These are phyloP conservation scores for Mustelus asterias DNA, from an alignment of 2,113 vertebrate genomes.

Conservation along the genomic window DNA sequence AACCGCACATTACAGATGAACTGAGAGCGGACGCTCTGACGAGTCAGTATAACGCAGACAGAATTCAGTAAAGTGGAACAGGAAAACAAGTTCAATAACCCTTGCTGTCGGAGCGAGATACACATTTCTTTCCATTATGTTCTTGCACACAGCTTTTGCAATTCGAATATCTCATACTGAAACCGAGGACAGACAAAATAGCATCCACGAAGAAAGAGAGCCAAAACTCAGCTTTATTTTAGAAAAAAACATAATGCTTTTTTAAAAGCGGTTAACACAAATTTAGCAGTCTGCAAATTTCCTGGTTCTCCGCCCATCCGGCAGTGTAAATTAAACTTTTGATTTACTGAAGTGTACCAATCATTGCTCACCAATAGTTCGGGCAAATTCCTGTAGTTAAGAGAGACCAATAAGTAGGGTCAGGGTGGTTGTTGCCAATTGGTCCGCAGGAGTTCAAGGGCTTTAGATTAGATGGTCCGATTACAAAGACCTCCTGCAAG, in stretches of 20 bases:
- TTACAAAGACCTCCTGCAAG: not conserved
- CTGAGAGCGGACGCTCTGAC: not conserved
- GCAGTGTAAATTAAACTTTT: not conserved
- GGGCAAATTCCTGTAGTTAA: not conserved
- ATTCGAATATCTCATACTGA: not conserved
- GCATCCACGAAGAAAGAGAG: not conserved
- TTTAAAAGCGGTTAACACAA: not conserved
- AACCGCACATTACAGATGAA: conserved; percentile 9
- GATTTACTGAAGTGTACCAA: not conserved
- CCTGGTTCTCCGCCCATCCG: not conserved
- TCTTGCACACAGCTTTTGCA: not conserved
- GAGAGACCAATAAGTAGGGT: not conserved
- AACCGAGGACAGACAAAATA: not conserved
- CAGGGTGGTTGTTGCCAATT: not conserved
- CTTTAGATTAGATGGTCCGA: not conserved
- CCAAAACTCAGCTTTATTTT: conserved; percentile 7
- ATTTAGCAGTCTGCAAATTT: not conserved
- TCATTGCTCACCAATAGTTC: not conserved
- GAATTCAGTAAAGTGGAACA: conserved; percentile 2
- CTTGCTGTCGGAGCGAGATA: not conserved
- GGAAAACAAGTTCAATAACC: not conserved
- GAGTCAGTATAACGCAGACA: not conserved
- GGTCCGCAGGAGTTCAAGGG: not conserved
- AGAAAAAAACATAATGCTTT: not conserved
- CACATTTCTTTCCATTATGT: not conserved